Evolutionary conservation across 1,140 invertebrate genomes (phyloP).

Genomic region (Oncopodura yosiiana): DNA sequence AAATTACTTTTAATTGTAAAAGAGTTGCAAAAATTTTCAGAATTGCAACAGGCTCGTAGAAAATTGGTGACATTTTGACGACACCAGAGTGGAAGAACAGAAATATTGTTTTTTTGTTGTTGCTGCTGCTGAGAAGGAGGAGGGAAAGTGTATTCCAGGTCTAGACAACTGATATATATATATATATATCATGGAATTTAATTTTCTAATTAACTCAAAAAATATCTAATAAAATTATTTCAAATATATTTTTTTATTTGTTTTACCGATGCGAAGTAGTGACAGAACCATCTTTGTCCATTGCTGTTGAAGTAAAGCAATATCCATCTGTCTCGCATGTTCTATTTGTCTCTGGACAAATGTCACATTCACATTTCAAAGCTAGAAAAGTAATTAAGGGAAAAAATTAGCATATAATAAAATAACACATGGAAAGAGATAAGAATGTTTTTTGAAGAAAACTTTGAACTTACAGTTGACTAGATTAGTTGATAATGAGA

Average conservation of each 20-base stretch:
- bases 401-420: too few species aligned
- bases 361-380: conserved; percentile 64
- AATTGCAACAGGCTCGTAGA: conserved; percentile 45
- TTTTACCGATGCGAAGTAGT: conserved; percentile 63
- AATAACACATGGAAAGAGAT: too few species aligned
- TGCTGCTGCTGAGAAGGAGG: too few species aligned
- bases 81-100: conserved; percentile 56
- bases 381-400: conserved; percentile 43
- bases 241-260: neutral
- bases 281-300: conserved; percentile 47
- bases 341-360: conserved; percentile 62
- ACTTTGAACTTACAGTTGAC: too few species aligned
- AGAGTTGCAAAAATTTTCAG: conserved; percentile 60
- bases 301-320: conserved; percentile 67
- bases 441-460: too few species aligned
- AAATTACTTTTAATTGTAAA: too few species aligned
- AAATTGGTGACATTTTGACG: conserved; percentile 35
- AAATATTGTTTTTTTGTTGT: too few species aligned
- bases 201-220: neutral
- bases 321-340: conserved; percentile 80
- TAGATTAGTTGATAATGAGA: too few species aligned
- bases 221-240: neutral
- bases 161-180: conserved; percentile 51
- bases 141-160: conserved; percentile 57
- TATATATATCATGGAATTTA: neutral